phyloP scores from a whole-genome alignment of 2,888 invertebrate species.

The Hirtodrosophila cameraria region DNA sequence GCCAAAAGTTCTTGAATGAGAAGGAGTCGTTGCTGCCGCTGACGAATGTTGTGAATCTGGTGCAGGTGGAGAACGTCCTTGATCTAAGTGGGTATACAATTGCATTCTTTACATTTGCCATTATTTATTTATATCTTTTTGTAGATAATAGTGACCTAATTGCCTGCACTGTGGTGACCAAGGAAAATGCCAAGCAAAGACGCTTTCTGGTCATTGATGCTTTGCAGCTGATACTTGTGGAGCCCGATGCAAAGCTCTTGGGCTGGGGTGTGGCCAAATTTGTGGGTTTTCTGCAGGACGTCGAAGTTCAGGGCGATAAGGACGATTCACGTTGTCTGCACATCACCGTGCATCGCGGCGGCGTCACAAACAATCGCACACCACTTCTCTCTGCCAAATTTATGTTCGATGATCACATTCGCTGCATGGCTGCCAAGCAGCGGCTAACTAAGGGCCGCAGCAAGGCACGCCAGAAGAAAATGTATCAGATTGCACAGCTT shows the following conservation, averaged over 20 bases:
- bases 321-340: slow-evolving; percentile 98
- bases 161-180: slow-evolving; percentile 96
- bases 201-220: slow-evolving; percentile 98
- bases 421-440: slow-evolving; percentile 99
- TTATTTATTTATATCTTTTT: not conserved
- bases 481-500: slow-evolving; percentile 96
- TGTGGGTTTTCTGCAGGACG: slow-evolving; percentile 97
- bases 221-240: slow-evolving; percentile 97
- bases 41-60: slow-evolving; percentile 93
- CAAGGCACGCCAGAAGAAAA: slow-evolving; percentile 97
- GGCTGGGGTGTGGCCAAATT: slow-evolving; percentile 99
- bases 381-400: slow-evolving; percentile 96
- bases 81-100: slow-evolving; percentile 97
- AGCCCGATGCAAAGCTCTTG: slow-evolving; percentile 96
- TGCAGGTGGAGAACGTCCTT: slow-evolving; percentile 96
- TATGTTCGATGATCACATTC: slow-evolving; percentile 98
- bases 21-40: slow-evolving; percentile 94
- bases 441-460: slow-evolving; percentile 92
- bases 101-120: too few relatives aligned
- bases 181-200: slow-evolving; percentile 94
- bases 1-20: slow-evolving; percentile 91
- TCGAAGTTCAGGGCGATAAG: slow-evolving; percentile 97
- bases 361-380: slow-evolving; percentile 88
- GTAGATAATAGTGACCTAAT: slow-evolving; percentile 98
- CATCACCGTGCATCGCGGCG: slow-evolving; percentile 94